Base-by-base conservation (phyloP, 2,888 invertebrate genomes). In the Volucella inflata region DNA sequence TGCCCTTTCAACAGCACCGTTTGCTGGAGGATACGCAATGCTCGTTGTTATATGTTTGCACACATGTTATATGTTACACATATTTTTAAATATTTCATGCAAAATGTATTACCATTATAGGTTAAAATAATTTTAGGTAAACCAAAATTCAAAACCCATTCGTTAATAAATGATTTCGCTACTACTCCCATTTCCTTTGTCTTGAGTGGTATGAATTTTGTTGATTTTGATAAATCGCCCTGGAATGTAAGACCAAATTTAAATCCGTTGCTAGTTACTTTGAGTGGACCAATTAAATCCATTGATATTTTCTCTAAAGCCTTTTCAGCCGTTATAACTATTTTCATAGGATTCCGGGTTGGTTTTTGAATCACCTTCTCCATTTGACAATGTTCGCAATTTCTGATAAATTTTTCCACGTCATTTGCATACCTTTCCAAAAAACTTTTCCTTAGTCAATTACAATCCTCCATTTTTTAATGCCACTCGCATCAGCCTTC, bases 361-460 rank as follows among this genome's bases (percentile, higher is more conserved):
- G 51, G 38, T 36, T 71, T 21, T 11, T 72, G 38, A n/a, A 21
- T 72, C 17, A 74, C 72, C 51, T 74, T 79, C 36, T 68, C 53
- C 36, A 48, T 55, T 67, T 79, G 79, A n/a, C 67, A 76, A 46
- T 65, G 55, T 11, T 48, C 14, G 38, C 67, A 72, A 51, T 79
- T 53, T 57, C 64, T 62, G 11, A 78, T 44, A 17, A 16, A 70
- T 44, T 65, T 17, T 57, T 70, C 62, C n/a, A n/a, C n/a, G n/a
- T n/a, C n/a, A n/a, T n/a, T n/a, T n/a, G n/a, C n/a, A n/a, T 10
- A 78, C 64, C 64, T 55, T 71, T 79, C 48, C 71, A 6, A 38
- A 10, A 51, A 57, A 74, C 11, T 42, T 50, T n/a, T 17, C 8
- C 51, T 42, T n/a, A n/a, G n/a, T 64, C 6, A 79, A 16, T n/a